Base-by-base conservation (phyloP, 2,797 vertebrate genomes). In the Scolopax bukidnonensis region DNA sequence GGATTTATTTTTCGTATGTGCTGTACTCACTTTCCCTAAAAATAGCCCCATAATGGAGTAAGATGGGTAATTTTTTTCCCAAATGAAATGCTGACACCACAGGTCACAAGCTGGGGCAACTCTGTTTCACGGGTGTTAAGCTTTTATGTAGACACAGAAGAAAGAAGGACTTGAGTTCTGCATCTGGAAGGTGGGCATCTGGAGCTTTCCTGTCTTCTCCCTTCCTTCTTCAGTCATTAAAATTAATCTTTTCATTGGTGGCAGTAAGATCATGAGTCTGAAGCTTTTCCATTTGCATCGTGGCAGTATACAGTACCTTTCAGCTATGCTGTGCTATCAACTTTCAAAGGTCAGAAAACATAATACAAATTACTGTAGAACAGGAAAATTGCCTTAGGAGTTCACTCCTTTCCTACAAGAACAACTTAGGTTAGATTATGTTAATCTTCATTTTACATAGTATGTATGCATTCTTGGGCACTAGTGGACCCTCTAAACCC, bases 1-100 rank as follows among this genome's bases (percentile, higher is more conserved):
- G 69, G 82, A 84, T 91, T 97, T 93, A 23, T 96, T 96, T 96
- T 87, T 96, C 59, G 4, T n/a, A 16, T 56, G 16, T 73, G 45
- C 75, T 12, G 57, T 70, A 67, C 16, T 81, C 36, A 23, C 23
- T 89, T 30, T 87, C 20, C 30, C 48, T 65, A 60, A 63, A 87
- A 91, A 50, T 47, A 63, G 79, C 32, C 11, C 14, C 13, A 32
- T 79, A 59, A 73, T 77, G 24, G 56, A 80, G 24, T 53, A 88
- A 87, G 67, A 54, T 23, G n/a, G 9, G 16, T 40, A 47, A 18
- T 74, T 84, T 84, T 84, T 85, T 95, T 69, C 47, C 43, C 43
- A 45, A 89, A 67, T 33, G 63, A 79, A 78, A n/a, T 24, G 32
- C 19, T 71, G 24, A 57, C 43, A 41, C 28, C 36, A 67, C 7